Base-by-base conservation (phyloP, 2,113 vertebrate genomes). In the Ranitomeya variabilis region DNA sequence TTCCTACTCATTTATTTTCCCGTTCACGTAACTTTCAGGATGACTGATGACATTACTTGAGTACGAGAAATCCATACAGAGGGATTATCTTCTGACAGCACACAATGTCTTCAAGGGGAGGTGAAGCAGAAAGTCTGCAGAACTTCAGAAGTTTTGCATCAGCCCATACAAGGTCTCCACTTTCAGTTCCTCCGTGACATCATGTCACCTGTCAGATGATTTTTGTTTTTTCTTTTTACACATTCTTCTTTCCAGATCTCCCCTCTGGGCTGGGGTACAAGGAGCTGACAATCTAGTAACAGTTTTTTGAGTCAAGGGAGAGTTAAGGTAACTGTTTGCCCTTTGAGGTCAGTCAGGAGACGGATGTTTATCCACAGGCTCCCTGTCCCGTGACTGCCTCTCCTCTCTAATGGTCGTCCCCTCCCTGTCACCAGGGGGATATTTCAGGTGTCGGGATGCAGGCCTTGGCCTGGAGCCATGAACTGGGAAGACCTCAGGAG, bases 401-500 rank as follows among this genome's bases (percentile, higher is more conserved):
- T 84, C 60, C 81, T 79, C 69, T 83, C 81, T 89, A 23, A 18
- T 89, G 87, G 52, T 52, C 18, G 77, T 66, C 85, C 55, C 84
- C 86, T 83, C 83, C 85, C 81, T 79, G 62, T 51, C 59, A 90
- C 69, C 45, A 45, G 87, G 87, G 80, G 71, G 80, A 78, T 89
- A 89, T 89, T 90, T 90, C 80, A 87, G 85, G 91, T 86, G 81
- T 80, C 21, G 89, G 87, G 85, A 76, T 87, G 90, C 90, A 66
- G 45, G 74, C 79, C 0, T 89, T 86, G 77, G 87, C 83, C 55
- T 3, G 14, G 71, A 89, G 83, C 89, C 80, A 57, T 67, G 23
- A 79, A 88, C 88, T 81, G 88, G 7, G 59, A 87, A 87, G 86
- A 82, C 84, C 64, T 88, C 86, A 77, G 45, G 67, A 69, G 59